These are phyloP conservation scores for Danaus melanippus DNA, from an alignment of 1,140 invertebrate genomes.

Conservation along the genomic window DNA sequence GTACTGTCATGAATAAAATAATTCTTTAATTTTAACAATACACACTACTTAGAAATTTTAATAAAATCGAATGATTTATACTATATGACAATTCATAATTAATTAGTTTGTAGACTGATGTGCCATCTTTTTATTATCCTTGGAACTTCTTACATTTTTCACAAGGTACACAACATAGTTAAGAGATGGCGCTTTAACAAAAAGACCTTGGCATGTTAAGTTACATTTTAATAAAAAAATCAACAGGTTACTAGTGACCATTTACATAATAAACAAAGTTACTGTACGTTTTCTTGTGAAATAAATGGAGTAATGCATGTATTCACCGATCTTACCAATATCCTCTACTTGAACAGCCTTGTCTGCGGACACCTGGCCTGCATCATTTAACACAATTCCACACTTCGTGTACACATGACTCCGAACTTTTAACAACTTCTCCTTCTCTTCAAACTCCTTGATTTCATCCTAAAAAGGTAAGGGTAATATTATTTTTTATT, in stretches of 20 bases:
- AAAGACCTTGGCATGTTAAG: background rate
- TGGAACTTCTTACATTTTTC: too few relatives aligned
- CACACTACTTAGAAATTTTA: conserved; percentile 20
- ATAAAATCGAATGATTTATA: too few relatives aligned
- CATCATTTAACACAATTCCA: conserved; percentile 47
- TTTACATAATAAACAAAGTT: too few relatives aligned
- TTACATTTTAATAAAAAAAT: too few relatives aligned
- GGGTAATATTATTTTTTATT: background rate
- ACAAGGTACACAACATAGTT: too few relatives aligned
- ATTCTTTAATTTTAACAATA: background rate
- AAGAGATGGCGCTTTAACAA: conserved; percentile 20
- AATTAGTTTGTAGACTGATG: too few relatives aligned
- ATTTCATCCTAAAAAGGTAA: conserved; percentile 45
- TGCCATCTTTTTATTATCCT: too few relatives aligned
- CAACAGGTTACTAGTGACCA: too few relatives aligned
- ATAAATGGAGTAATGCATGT: too few relatives aligned
- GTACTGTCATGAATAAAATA: background rate
- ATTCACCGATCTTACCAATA: conserved; percentile 14
- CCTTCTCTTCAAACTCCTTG: conserved; percentile 39
- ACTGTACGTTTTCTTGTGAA: too few relatives aligned
- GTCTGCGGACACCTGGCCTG: conserved; percentile 30
- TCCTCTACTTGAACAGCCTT: conserved; percentile 46
- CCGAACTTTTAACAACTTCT: conserved; percentile 34
- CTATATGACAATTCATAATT: too few relatives aligned
- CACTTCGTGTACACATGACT: conserved; percentile 43